These are phyloP conservation scores for Acanthosepion pharaonis DNA, from an alignment of 2,888 invertebrate species.

Conservation along the genomic window DNA sequence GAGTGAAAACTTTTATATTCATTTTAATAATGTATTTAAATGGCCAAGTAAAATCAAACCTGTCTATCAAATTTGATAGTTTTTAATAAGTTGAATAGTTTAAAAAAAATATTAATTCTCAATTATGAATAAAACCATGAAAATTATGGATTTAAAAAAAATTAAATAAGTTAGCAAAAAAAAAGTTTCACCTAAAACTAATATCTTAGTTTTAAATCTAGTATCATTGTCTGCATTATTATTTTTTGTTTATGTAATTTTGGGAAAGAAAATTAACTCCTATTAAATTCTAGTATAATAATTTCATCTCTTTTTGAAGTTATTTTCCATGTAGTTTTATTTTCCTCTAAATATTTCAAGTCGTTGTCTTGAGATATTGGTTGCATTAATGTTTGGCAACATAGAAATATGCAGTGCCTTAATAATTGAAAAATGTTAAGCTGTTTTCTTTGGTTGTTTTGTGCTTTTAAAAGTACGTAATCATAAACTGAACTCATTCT, in stretches of 20 bases:
- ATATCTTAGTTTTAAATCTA: not conserved
- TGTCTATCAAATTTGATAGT: too few relatives aligned
- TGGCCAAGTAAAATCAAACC: not conserved
- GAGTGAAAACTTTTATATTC: not conserved
- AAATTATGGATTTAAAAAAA: not conserved
- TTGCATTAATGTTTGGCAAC: too few relatives aligned
- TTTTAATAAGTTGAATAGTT: too few relatives aligned
- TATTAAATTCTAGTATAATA: not conserved
- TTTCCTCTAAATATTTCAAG: too few relatives aligned
- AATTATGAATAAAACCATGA: not conserved
- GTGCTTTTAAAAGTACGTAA: not conserved
- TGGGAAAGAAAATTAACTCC: not conserved
- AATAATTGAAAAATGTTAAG: not conserved
- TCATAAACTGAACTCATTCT: not conserved
- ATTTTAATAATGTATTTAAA: not conserved
- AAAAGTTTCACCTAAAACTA: not conserved
- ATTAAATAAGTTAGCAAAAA: not conserved
- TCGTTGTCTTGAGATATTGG: not conserved
- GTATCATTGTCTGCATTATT: not conserved
- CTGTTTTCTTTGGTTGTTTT: not conserved
- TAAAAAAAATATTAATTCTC: not conserved
- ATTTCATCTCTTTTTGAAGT: not conserved
- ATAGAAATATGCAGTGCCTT: not conserved
- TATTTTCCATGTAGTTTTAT: not conserved
- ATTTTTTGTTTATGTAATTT: not conserved